Base-by-base conservation (phyloP, 2,888 invertebrate species). In the Neuroscelio doddi region DNA sequence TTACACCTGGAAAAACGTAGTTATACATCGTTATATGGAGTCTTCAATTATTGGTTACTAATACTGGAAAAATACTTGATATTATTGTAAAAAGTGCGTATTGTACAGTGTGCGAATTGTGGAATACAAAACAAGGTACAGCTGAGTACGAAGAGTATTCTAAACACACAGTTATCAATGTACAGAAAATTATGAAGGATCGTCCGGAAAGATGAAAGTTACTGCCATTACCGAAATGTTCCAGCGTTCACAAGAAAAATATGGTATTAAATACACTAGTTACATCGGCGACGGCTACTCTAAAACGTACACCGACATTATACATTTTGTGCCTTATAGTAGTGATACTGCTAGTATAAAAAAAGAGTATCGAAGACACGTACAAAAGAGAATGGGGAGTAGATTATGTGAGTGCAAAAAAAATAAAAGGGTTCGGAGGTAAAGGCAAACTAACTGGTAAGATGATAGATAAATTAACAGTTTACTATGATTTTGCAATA, bases 211-310 rank as follows among this genome's bases (percentile, higher is more conserved):
- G 21, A 62, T 63, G 66, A 62, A 66, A 21, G 53, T 58, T n/a
- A n/a, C n/a, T 12, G 42, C 58, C 9, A 46, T 64, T 1, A 36
- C 45, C 3, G 52, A 68, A 46, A 67, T 67, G 56, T 64, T 67
- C 21, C 7, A 12, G 10, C 26, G 49, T 39, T 67, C 63, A 5
- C 47, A 36, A 15, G 27, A 55, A 30, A 26, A 38, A 9, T 47
- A 61, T 15, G 29, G 17, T 4, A 53, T 63, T 2, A 55, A 53
- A 24, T 69, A 64, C 26, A 30, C 39, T 12, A 59, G 55, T 21
- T 69, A 69, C 29, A 55, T 66, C 16, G 65, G 63, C 15, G 63
- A 69, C 44, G 59, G 65, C 10, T n/a, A n/a, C n/a, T n/a, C n/a
- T n/a, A n/a, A n/a, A n/a, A n/a, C n/a, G n/a, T n/a, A n/a, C n/a